These are phyloP conservation scores for Endomychus coccineus DNA, from an alignment of 2,888 invertebrate genomes.

Conservation along the genomic window DNA sequence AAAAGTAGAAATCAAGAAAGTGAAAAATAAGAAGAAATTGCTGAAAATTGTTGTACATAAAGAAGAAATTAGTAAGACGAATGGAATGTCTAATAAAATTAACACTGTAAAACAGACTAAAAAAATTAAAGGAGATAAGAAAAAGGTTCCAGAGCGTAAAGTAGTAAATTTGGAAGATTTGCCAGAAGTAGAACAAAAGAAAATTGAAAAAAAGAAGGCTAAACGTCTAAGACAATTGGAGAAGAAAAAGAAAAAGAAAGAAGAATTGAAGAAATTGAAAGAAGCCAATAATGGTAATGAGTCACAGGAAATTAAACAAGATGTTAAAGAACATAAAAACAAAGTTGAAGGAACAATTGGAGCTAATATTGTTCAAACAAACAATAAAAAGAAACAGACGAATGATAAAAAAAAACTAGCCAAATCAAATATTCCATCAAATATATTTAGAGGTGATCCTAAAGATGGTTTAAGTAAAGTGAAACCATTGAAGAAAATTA, in stretches of 20 bases:
- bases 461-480: no score
- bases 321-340: no score
- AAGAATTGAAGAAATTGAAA: conserved; percentile 11
- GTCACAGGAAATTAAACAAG: no score
- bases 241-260: conserved; percentile 32
- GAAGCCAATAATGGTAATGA: neutral
- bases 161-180: conserved; percentile 11
- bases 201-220: conserved; percentile 19
- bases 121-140: neutral
- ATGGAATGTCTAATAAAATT: neutral
- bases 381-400: neutral
- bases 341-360: no score
- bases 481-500: conserved; percentile 14
- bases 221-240: conserved; percentile 14
- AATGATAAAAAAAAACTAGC: conserved; percentile 7
- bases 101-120: neutral
- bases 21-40: conserved; percentile 25
- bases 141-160: conserved; percentile 6
- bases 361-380: no score
- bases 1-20: conserved; percentile 25
- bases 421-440: conserved; percentile 6
- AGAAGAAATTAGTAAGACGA: neutral
- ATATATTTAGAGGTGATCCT: no score
- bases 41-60: neutral
- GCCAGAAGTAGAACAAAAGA: conserved; percentile 16